Base-by-base conservation (phyloP, 2,113 vertebrate genomes). In the Hippotragus niger region DNA sequence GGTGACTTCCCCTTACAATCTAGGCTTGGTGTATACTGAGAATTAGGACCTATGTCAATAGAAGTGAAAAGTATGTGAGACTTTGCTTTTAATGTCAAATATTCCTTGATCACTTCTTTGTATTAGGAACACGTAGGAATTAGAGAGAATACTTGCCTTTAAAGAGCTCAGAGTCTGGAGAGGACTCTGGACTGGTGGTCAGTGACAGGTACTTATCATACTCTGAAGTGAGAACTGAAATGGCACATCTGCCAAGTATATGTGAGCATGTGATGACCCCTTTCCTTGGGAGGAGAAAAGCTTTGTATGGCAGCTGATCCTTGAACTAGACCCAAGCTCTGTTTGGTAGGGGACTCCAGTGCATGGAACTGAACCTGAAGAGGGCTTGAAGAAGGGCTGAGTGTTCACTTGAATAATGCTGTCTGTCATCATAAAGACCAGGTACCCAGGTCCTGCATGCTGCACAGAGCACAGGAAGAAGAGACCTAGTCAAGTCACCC, bases 131-230 rank as follows among this genome's bases (percentile, higher is more conserved):
- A 64, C 33, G 31, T 47, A 12, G 25, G 14, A 78, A 43, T 47
- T 43, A 40, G 29, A 33, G 55, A 33, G 3, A 53, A 2, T 57
- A 10, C 5, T 86, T 88, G 10, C 12, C 76, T 16, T 85, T 36
- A 17, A 19, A 57, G 14, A 45, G 31, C n/a, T 45, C 5, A 4
- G 52, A 45, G n/a, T 52, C 29, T 81, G 16, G 47, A 71, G 57
- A 31, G 19, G 15, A 1, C 6, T 45, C 21, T 27, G 15, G 19
- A 1, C 5, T 62, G 27, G 14, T 1, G 9, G 7, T n/a, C 43
- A 90, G 29, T 50, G 27, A 40, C 3, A 55, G 16, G 23, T 47
- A 36, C 36, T 86, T n/a, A 9, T 45, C 12, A 27, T 10, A n/a
- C 16, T 25, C 3, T 43, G 16, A 40, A 60, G 27, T 60, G 23